phyloP scores from a whole-genome alignment of 2,113 vertebrate species.

The Cariama cristata region DNA sequence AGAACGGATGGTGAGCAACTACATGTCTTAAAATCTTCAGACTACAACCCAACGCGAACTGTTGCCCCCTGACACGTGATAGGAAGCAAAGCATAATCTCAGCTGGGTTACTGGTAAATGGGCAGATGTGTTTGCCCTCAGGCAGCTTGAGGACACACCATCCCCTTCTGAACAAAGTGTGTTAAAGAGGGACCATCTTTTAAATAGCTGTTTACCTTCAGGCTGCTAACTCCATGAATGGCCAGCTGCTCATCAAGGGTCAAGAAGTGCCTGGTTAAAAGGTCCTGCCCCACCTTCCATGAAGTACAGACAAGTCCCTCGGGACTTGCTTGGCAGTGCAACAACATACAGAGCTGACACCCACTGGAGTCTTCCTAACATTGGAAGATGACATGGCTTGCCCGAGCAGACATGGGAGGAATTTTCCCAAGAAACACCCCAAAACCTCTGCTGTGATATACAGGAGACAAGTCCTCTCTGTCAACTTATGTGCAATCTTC shows the following conservation, averaged over 20 bases:
- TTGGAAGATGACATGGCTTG: neutral
- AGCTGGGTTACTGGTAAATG: neutral
- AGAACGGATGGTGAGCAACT: neutral
- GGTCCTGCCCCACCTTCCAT: neutral
- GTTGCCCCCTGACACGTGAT: neutral
- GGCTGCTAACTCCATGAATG: neutral
- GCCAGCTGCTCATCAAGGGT: neutral
- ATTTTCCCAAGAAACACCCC: neutral
- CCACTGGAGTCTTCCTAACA: neutral
- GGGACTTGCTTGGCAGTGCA: neutral
- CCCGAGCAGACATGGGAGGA: neutral
- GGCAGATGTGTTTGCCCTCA: neutral
- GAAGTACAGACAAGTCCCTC: neutral
- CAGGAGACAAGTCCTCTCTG: neutral
- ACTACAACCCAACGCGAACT: neutral
- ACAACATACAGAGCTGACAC: neutral
- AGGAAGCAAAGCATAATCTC: neutral
- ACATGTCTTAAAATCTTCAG: neutral
- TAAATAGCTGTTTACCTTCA: neutral
- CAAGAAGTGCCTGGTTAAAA: conserved; percentile 15
- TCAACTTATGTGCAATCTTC: neutral
- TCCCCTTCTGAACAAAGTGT: neutral
- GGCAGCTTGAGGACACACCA: neutral
- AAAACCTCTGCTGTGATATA: neutral
- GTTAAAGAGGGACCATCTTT: neutral